Base-by-base conservation (phyloP, 1,140 invertebrate genomes). In the Brachionus rotundiformis region DNA sequence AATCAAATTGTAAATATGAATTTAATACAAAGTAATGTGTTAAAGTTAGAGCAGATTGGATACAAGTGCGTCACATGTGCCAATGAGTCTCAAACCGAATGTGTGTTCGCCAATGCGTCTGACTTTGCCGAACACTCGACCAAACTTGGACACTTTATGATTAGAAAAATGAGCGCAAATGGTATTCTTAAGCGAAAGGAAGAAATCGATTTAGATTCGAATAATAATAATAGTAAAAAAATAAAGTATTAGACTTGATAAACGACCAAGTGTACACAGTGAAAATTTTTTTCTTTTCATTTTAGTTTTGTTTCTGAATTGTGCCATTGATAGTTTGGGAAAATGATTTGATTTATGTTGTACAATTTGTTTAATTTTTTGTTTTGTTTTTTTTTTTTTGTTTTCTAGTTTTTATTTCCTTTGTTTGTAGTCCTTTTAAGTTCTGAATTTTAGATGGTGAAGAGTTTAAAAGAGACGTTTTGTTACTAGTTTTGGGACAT, bases 211-310 rank as follows among this genome's bases (percentile, higher is more conserved):
- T 3, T 73, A 25, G 39, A 73, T 25, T 19, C 63, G 0, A 41
- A 41, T n/a, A 68, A 68, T 16, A 68, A 68, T 11, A 54, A 54
- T 27, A 61, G 11, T 27, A 68, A 68, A 68, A 68, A 36, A 68
- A 36, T 68, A 33, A 68, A 68, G 63, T 68, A 68, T 68, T 68
- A 68, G 29, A 63, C 47, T 54, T 54, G 47, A 63, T 29, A 63
- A 63, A 13, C 1, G 33, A 16, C 27, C 29, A 16, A 13, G 33
- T 68, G 63, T 68, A 68, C 63, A 68, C 63, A 68, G 63, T 68
- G 63, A 68, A 68, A 73, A 16, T 68, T 68, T 68, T 68, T 6
- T 13, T 68, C 33, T 68, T 68, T 68, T 31, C 44, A 44, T 73
- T 73, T 73, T 73, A 44, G 19, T 44, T 73, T 25, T 31, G 29